Evolutionary conservation across 2,797 vertebrate genomes (phyloP), one percentile per base, ranked within the genome.

Genomic region (Buceros bicornis): DNA sequence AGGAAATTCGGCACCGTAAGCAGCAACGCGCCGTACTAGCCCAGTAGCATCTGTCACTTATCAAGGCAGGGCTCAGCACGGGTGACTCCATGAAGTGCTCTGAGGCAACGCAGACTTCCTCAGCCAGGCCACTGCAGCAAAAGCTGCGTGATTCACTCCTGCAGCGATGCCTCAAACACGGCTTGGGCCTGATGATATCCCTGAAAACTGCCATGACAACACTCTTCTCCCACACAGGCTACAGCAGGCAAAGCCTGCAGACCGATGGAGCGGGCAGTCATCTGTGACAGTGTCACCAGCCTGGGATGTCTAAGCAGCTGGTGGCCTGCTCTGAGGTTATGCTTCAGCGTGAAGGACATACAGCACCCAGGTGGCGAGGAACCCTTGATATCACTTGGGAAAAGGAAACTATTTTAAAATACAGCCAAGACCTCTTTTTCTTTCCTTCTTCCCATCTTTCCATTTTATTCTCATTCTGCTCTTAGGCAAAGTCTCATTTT

Each of bases 1-100:
- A 94, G 80, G 95, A 95, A 96, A 94, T 95, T 95, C 95, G 69
- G 74, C 96, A 64, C 73, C 0, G 48, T 95, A 96, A 96, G 95
- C 93, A 96, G 85, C 80, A 93, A n/a, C 77, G 70, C 33, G 45
- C 62, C 64, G 13, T 10, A 65, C 62, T 45, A 79, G 87, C 80
- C 73, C 53, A 58, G 80, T 28, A 90, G 70, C 80, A 94, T 69
- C 89, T 93, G 92, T 83, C 94, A 93, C 61, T 92, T 82, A 91
- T 83, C 82, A 83, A 91, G 89, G 91, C 70, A 94, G 82, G 89
- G 87, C 91, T 83, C 69, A 35, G 76, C 80, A 67, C 2, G 7
- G 74, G 89, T 92, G 87, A 69, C 79, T 94, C 71, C 71, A 57
- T 8, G 3, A 42, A 92, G 79, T 1, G 0, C 74, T 67, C 10